phyloP scores from a whole-genome alignment of 2,888 invertebrate genomes.

The Trissonchulus latispiculum region DNA sequence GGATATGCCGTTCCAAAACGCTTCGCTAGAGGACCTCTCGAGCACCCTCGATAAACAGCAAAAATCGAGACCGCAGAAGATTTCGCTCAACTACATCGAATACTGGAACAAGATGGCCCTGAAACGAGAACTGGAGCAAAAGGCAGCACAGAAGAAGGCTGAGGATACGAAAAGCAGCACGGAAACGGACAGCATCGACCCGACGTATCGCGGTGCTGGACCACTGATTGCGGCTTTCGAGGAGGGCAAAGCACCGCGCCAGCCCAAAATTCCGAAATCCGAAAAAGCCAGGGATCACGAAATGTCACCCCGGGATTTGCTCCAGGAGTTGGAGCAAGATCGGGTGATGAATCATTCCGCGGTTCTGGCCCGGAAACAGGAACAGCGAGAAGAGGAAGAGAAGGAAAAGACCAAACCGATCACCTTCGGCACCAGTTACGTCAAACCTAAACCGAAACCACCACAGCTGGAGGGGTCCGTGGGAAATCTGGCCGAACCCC shows the following conservation, averaged over 20 bases:
- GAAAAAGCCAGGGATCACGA: conserved; percentile 10
- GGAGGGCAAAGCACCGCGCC: no score
- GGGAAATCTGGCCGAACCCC: not conserved
- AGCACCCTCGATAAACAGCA: not conserved
- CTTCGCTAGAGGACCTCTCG: not conserved
- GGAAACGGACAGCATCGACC: no score
- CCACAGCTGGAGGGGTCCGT: no score
- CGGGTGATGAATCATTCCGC: not conserved
- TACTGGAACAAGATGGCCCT: conserved; percentile 16
- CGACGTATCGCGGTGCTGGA: no score
- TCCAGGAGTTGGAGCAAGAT: not conserved
- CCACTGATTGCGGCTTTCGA: no score
- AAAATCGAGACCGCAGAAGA: conserved; percentile 1
- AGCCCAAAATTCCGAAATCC: no score
- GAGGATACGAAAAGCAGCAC: no score
- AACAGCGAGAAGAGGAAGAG: not conserved
- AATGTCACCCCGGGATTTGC: not conserved
- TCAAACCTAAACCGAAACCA: not conserved
- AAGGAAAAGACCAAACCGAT: not conserved
- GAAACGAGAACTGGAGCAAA: not conserved
- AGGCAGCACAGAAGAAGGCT: not conserved
- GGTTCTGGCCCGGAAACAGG: no score
- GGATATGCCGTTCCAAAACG: no score
- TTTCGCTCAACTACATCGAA: conserved; percentile 17
- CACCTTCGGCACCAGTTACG: not conserved